Evolutionary conservation across 2,113 vertebrate species (phyloP), one percentile per base, ranked within the genome.

Genomic region (Oxygymnocypris stewartii): DNA sequence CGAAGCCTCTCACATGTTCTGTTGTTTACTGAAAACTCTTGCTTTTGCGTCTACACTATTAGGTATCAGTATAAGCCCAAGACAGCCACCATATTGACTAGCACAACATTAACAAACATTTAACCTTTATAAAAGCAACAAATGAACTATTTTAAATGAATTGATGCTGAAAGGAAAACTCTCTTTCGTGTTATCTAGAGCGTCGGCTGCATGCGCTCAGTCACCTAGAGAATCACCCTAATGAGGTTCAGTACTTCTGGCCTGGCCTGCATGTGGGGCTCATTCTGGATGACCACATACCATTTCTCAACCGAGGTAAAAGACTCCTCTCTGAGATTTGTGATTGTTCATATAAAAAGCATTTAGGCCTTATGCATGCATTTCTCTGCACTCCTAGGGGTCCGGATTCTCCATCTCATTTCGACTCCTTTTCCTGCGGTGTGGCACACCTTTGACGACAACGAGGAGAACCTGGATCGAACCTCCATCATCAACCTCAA

Each of bases 391-490:
- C 57, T 87, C 2, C 65, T 20, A 99, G 98, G 97, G 35, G 98
- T 99, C 87, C 96, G 93, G n/a, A 16, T 98, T 79, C 94, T 99
- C 49, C 97, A 98, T 85, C 93, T 99, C 78, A 99, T 99, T 90
- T 94, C 98, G 6, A 95, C 93, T 44, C 98, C 97, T n/a, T 99
- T 99, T 90, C 98, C 98, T 23, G 92, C 94, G n/a, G 97, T 99
- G 59, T 99, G 98, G 98, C 98, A 99, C 88, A 97, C 95, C 8
- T 96, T 98, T 92, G 95, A 96, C 16, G 98, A 99, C 92, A 96
- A 95, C 49, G 98, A 99, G 93, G 95, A 97, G 92, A 97, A 99
- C 91, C 92, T 99, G 91, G 95, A 98, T 85, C 94, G 92, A 79
- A 47, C 92, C 87, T 93, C 96, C 81, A 94, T 97, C 2, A 91